phyloP scores from a whole-genome alignment of 1,140 invertebrate genomes.

The Lanistes nyassanus region DNA sequence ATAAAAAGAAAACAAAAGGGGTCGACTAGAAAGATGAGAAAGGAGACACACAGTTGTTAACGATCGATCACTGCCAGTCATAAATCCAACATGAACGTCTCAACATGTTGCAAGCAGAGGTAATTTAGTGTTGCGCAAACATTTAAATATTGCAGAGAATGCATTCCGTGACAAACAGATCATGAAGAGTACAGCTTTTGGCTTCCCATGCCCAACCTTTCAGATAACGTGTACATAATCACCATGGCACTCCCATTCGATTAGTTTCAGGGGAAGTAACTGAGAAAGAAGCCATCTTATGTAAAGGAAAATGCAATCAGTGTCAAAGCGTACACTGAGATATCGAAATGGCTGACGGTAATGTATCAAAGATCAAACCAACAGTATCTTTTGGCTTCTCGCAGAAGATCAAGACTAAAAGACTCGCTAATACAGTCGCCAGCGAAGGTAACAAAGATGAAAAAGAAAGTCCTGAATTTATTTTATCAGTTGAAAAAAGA shows the following conservation, averaged over 20 bases:
- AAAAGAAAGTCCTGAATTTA: slow-evolving; percentile 46
- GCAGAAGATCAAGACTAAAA: slow-evolving; percentile 49
- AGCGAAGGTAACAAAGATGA: slow-evolving; percentile 36
- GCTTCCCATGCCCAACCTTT: no score
- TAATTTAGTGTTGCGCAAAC: no score
- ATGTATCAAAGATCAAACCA: neutral
- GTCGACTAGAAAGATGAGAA: no score
- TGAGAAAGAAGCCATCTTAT: neutral
- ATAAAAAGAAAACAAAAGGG: no score
- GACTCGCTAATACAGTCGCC: slow-evolving; percentile 42
- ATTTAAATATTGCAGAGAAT: no score
- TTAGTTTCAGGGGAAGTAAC: neutral
- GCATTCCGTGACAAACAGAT: no score
- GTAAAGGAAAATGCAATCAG: neutral
- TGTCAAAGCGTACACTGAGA: neutral
- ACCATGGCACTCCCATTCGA: neutral
- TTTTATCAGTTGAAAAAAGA: slow-evolving; percentile 51
- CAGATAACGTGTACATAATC: neutral
- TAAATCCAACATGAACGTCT: no score
- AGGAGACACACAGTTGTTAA: no score
- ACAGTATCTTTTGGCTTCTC: slow-evolving; percentile 55
- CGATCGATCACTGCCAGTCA: no score
- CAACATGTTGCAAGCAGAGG: no score
- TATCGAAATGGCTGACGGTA: slow-evolving; percentile 21
- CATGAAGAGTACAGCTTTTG: no score